Percentiles rank a stretch among this genome's conserved stretches.
Conservation (phyloP, 2,888 invertebrate genomes). For the Copidosoma aretas region DNA sequence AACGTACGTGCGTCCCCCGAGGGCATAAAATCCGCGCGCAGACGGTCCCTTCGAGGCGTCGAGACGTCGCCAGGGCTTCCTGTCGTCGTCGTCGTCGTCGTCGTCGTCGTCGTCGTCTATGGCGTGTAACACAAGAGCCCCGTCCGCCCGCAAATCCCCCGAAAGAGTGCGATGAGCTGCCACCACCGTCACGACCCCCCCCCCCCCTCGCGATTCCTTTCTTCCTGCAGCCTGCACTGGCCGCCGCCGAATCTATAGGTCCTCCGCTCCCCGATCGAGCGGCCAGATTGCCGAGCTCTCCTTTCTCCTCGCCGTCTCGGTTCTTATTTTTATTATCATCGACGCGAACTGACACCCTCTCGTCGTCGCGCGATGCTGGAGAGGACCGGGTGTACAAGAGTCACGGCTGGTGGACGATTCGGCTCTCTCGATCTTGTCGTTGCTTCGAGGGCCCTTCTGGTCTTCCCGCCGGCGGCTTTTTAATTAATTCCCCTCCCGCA, state of each 20-base stretch:
- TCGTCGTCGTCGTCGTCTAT: too few relatives aligned
- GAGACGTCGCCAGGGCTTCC: conserved; percentile 54
- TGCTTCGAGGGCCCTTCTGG: not conserved
- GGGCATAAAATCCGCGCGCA: conserved; percentile 10
- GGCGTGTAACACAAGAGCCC: not conserved
- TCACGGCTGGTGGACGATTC: not conserved
- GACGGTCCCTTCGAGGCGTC: conserved; percentile 53
- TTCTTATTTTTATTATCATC: conserved; percentile 46
- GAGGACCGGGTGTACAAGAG: not conserved
- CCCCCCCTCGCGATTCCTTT: not conserved
- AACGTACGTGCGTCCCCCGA: conserved; percentile 42
- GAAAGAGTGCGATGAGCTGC: not conserved
- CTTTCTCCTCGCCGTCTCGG: not conserved
- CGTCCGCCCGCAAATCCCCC: not conserved
- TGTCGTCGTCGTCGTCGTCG: not conserved
- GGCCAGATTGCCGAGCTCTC: conserved; percentile 45
- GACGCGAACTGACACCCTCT: conserved; percentile 31
- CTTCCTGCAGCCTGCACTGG: not conserved
- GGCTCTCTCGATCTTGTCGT: not conserved
- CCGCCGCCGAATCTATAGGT: not conserved
- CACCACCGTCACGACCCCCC: not conserved
- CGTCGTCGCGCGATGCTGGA: not conserved
- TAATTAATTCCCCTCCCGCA: not conserved
- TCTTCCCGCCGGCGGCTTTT: not conserved
- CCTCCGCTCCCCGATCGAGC: conserved; percentile 46